phyloP scores from a whole-genome alignment of 2,888 invertebrate species.

The Campaea margaritaria region DNA sequence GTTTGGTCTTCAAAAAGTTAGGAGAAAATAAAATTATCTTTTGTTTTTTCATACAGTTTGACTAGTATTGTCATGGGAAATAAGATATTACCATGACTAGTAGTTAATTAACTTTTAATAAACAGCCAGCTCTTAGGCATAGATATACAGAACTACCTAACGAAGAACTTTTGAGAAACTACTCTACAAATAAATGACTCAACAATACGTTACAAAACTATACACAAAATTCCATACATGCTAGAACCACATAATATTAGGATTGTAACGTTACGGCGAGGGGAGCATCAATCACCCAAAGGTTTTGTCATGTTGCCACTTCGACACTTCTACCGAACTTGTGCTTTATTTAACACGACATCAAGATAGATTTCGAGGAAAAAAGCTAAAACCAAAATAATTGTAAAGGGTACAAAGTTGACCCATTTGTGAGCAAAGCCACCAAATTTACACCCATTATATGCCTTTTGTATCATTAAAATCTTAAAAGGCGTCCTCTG shows the following conservation, averaged over 20 bases:
- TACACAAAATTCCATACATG: constrained; percentile 16
- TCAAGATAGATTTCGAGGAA: neutral
- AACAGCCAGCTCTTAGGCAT: too few relatives aligned
- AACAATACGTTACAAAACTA: constrained; percentile 10
- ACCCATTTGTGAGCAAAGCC: neutral
- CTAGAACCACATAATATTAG: constrained; percentile 16
- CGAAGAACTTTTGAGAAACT: too few relatives aligned
- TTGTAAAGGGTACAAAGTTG: constrained; percentile 22
- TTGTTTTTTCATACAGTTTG: too few relatives aligned
- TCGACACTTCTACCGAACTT: constrained; percentile 55
- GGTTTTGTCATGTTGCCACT: constrained; percentile 69
- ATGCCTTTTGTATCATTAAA: constrained; percentile 70
- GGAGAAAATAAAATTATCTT: too few relatives aligned
- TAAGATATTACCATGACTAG: too few relatives aligned
- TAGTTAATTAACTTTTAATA: too few relatives aligned
- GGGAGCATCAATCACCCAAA: constrained; percentile 64
- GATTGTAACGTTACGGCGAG: constrained; percentile 30
- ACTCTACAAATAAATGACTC: constrained; percentile 6
- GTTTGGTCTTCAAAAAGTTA: too few relatives aligned
- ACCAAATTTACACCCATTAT: constrained; percentile 57
- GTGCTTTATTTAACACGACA: constrained; percentile 9
- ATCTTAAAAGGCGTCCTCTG: constrained; percentile 72
- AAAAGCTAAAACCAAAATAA: neutral
- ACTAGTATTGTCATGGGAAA: too few relatives aligned
- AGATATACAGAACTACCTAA: too few relatives aligned